Percentiles rank a stretch among this genome's conserved stretches.
These are phyloP conservation scores for Planococcus citri DNA, from an alignment of 1,140 invertebrate genomes.

Conservation along the genomic window DNA sequence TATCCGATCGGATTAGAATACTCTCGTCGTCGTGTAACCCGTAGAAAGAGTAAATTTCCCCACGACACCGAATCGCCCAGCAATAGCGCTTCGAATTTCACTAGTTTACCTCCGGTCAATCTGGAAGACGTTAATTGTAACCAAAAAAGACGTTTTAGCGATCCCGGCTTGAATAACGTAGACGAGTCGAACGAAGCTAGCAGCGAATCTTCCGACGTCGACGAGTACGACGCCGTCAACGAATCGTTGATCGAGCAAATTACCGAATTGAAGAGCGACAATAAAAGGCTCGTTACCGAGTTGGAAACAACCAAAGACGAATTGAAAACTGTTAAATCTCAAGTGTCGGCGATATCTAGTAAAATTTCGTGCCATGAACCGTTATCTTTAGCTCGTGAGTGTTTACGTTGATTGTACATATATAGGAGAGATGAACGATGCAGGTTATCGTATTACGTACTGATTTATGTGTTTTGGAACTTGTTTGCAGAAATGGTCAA, in stretches of 20 bases:
- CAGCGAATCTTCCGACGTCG: conserved; percentile 17
- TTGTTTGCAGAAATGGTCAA: conserved; percentile 1
- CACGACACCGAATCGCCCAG: conserved; percentile 7
- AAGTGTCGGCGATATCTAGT: conserved; percentile 16
- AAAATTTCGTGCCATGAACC: conserved; percentile 9
- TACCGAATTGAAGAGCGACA: conserved; percentile 23
- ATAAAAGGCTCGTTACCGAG: conserved; percentile 25
- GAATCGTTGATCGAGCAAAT: conserved; percentile 22
- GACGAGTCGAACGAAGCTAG: conserved; percentile 23
- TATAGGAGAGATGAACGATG: no score
- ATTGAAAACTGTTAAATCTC: conserved; percentile 24
- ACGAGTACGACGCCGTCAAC: background rate
- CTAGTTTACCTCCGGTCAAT: conserved; percentile 27
- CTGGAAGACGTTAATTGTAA: conserved; percentile 24
- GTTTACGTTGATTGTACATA: no score
- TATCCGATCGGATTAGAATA: conserved; percentile 30
- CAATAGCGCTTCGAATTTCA: conserved; percentile 24
- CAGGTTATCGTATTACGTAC: background rate
- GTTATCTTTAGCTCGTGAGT: background rate
- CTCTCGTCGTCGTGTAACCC: background rate
- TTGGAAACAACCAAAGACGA: conserved; percentile 25
- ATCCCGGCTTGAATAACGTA: conserved; percentile 26
- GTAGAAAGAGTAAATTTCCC: background rate
- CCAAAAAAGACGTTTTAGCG: conserved; percentile 26
- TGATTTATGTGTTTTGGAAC: background rate